Conservation (phyloP, 2,888 invertebrate genomes). For the Dioctria linearis region DNA sequence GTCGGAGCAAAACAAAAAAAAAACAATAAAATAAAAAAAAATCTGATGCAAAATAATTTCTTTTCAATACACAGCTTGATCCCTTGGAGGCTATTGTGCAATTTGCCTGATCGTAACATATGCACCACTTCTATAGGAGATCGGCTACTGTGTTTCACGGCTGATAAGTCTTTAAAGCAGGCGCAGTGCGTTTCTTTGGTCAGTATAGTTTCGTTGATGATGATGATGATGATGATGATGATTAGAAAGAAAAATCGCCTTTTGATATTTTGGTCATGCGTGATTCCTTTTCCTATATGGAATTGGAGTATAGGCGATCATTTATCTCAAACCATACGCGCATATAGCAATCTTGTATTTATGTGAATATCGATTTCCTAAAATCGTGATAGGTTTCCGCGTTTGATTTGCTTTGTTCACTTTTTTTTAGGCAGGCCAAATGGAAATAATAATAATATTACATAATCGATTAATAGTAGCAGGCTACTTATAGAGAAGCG, state of each 20-base stretch:
- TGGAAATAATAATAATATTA: no score
- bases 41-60: slow-evolving; percentile 49
- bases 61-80: slow-evolving; percentile 37
- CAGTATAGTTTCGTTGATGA: slow-evolving; percentile 21
- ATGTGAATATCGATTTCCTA: no score
- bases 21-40: neutral
- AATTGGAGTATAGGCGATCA: no score
- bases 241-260: slow-evolving; percentile 54
- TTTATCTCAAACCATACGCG: no score
- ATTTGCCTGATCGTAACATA: slow-evolving; percentile 24
- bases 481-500: no score
- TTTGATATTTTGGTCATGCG: slow-evolving; percentile 58
- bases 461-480: no score
- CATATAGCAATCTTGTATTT: no score
- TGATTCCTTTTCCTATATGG: slow-evolving; percentile 50
- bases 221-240: no score
- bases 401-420: no score
- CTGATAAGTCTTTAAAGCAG: neutral
- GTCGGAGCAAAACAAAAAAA: neutral
- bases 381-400: no score
- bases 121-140: slow-evolving; percentile 21
- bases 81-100: slow-evolving; percentile 25
- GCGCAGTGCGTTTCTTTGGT: slow-evolving; percentile 26
- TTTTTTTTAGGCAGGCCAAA: no score
- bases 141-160: slow-evolving; percentile 40